Percentiles rank a stretch among this genome's conserved stretches.
Evolutionary conservation across 1,140 invertebrate genomes (phyloP).

Genomic region (Diabrotica undecimpunctata): DNA sequence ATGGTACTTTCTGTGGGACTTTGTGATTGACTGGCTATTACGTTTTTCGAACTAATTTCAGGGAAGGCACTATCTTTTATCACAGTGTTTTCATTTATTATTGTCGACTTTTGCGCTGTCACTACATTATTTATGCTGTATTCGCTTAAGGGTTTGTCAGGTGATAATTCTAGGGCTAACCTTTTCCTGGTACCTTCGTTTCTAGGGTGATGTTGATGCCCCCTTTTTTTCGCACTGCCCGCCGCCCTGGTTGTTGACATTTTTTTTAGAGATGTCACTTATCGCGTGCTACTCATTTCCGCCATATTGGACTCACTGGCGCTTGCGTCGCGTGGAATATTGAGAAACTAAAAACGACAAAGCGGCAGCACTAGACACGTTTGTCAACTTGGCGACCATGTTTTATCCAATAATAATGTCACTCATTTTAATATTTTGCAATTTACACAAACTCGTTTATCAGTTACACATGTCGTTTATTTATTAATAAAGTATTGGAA

Average conservation of each 20-base stretch:
- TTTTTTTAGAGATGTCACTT: slow-evolving; percentile 49
- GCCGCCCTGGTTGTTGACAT: slow-evolving; percentile 52
- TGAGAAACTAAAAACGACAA: slow-evolving; percentile 20
- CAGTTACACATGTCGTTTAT: no score
- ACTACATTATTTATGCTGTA: slow-evolving; percentile 34
- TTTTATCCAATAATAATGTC: not conserved
- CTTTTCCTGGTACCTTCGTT: slow-evolving; percentile 50
- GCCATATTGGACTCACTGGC: slow-evolving; percentile 49
- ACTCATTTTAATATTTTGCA: no score
- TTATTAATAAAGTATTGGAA: not conserved
- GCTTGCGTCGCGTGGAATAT: slow-evolving; percentile 21
- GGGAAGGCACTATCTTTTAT: slow-evolving; percentile 20
- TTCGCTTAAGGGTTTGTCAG: slow-evolving; percentile 23
- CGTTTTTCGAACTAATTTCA: slow-evolving; percentile 4
- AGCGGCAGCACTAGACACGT: not conserved
- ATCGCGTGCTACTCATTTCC: slow-evolving; percentile 44
- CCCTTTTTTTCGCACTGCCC: slow-evolving; percentile 62
- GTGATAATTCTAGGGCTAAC: slow-evolving; percentile 40
- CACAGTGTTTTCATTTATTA: slow-evolving; percentile 38
- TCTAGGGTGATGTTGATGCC: slow-evolving; percentile 74
- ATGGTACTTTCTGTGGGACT: slow-evolving; percentile 11
- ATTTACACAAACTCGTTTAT: no score
- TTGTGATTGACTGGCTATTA: slow-evolving; percentile 16
- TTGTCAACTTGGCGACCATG: not conserved
- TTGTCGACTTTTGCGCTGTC: slow-evolving; percentile 44